These are phyloP conservation scores for Rana temporaria DNA, from an alignment of 2,113 vertebrate genomes.

Conservation along the genomic window DNA sequence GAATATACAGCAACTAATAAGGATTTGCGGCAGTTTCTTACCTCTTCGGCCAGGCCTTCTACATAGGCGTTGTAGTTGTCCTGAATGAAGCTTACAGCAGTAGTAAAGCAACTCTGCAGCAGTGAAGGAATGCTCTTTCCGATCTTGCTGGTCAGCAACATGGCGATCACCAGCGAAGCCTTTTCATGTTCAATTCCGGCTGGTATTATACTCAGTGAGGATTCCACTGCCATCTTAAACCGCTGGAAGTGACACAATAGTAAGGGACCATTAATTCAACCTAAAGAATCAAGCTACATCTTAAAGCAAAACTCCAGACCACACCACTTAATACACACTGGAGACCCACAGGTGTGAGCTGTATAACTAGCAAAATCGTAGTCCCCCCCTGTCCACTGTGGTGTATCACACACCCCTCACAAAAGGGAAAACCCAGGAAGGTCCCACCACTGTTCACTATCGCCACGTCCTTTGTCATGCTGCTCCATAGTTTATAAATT, in stretches of 20 bases:
- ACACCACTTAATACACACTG: background rate
- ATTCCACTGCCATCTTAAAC: slow-evolving; percentile 62
- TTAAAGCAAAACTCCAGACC: background rate
- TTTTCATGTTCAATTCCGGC: slow-evolving; percentile 73
- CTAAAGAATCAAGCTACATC: too few species aligned
- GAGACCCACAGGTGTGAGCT: background rate
- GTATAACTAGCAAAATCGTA: too few species aligned
- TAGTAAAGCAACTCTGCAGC: slow-evolving; percentile 70
- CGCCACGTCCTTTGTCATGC: too few species aligned
- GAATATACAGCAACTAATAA: background rate
- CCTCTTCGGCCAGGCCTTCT: slow-evolving; percentile 64
- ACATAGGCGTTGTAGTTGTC: slow-evolving; percentile 61
- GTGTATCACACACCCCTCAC: too few species aligned
- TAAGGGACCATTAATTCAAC: too few species aligned
- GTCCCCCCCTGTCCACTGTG: too few species aligned
- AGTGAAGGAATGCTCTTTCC: slow-evolving; percentile 71
- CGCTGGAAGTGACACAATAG: slow-evolving; percentile 10
- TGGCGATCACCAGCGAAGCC: slow-evolving; percentile 73
- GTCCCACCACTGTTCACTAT: too few species aligned
- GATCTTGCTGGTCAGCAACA: slow-evolving; percentile 82
- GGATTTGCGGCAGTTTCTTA: background rate
- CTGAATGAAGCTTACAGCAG: slow-evolving; percentile 71
- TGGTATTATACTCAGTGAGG: slow-evolving; percentile 56
- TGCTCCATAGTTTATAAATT: too few species aligned
- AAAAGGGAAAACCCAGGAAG: too few species aligned